Evolutionary conservation across 2,888 invertebrate genomes (phyloP), one percentile per base, ranked within the genome.

Genomic region (Chromoteleia sp.): DNA sequence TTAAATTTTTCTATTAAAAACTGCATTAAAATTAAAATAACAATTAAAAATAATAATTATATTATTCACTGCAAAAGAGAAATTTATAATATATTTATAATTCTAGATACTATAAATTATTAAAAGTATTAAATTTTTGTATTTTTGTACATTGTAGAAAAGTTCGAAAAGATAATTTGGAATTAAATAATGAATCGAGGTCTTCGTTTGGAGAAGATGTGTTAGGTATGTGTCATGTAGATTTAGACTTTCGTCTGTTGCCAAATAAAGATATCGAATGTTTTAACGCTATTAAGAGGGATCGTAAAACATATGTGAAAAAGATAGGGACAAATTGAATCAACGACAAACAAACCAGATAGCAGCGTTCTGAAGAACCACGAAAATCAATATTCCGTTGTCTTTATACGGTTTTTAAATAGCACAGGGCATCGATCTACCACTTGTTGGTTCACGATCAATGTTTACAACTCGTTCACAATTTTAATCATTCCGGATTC

Each of bases 341-440:
- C 10, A 19, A 43, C 45, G 48, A 21, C 48, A 56, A 63, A 77
- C 39, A 63, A 29, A 63, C 21, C 48, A 63, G 70, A 71, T 65
- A 71, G 54, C 0, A n/a, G 21, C 12, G 14, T 12, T 63, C 17
- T 17, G 45, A 71, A 71, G 48, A 65, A 77, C 50, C 41, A 58
- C 56, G 50, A 59, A 70, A 77, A 70, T 77, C 77, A 71, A 77
- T 77, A 70, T 56, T 5, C 14, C 39, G 54, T 21, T 70, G 77
- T 71, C 77, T 77, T 71, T 77, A 71, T 71, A 77, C 41, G 50
- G 39, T 61, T 70, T 41, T 68, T 68, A 76, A 76, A 68, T 67
- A 67, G 50, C 52, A 76, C 43, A 21, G 54, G 33, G 52, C 43
- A 77, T 77, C 77, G 68, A 77, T 70, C 70, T 75, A 59, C 50